Conservation (phyloP, 1,140 invertebrate species). For the Whitmania pigra region DNA sequence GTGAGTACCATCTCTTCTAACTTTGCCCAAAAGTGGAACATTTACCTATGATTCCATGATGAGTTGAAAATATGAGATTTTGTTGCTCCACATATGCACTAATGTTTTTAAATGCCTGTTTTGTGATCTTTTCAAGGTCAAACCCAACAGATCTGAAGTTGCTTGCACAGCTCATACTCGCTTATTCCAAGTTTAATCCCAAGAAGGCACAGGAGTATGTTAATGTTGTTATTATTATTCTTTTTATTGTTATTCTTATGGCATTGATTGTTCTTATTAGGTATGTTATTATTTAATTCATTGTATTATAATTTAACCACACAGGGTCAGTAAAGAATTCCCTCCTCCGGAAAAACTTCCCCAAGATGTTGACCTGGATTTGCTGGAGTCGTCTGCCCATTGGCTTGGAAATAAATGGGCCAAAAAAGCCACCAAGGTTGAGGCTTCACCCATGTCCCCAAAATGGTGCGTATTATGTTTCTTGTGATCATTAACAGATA, state of each 20-base stretch:
- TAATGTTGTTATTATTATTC: background rate
- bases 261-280: background rate
- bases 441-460: conserved; percentile 23
- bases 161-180: conserved; percentile 71
- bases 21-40: background rate
- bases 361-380: conserved; percentile 61
- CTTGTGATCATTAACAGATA: too few species aligned
- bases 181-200: conserved; percentile 67
- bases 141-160: conserved; percentile 65
- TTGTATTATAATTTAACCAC: background rate
- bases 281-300: background rate
- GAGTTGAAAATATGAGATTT: background rate
- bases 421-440: conserved; percentile 50
- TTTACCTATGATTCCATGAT: background rate
- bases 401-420: conserved; percentile 71
- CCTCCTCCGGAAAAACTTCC: conserved; percentile 54
- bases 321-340: conserved; percentile 46
- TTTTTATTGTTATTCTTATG: background rate
- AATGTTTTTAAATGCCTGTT: background rate
- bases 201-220: conserved; percentile 54
- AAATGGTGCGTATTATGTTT: background rate
- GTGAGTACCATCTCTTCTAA: conserved; percentile 28
- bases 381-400: conserved; percentile 72
- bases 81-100: background rate
- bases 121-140: conserved; percentile 36